Conservation (phyloP, 2,113 vertebrate species). For the Sapayoa aenigma region DNA sequence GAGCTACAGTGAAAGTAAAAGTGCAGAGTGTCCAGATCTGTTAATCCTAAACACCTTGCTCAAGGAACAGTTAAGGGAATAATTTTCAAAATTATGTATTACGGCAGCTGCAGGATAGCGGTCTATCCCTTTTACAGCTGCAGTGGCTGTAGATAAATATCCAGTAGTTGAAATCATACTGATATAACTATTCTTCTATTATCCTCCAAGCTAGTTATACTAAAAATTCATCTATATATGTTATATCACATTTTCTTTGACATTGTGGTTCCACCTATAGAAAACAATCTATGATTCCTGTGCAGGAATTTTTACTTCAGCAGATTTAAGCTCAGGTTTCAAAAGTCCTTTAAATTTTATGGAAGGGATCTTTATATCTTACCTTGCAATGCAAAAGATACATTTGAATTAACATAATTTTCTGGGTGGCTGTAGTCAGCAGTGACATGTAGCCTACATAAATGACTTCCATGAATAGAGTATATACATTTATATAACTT, state of each 20-base stretch:
- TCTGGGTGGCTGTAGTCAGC: neutral
- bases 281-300: neutral
- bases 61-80: neutral
- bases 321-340: neutral
- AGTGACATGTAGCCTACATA: neutral
- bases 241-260: neutral
- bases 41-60: neutral
- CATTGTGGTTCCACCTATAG: neutral
- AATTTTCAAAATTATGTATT: neutral
- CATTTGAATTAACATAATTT: neutral
- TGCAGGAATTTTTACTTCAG: neutral
- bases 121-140: neutral
- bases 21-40: no score
- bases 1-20: neutral
- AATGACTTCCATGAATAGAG: neutral
- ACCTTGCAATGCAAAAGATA: neutral
- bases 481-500: neutral
- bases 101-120: neutral
- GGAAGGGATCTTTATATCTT: neutral
- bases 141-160: neutral
- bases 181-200: neutral
- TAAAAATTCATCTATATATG: neutral
- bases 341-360: neutral
- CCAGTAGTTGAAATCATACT: neutral
- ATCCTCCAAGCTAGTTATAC: accelerated